Percentiles rank a stretch among this genome's conserved stretches.
phyloP scores from a whole-genome alignment of 2,888 invertebrate genomes.

The Oscheius sp. region DNA sequence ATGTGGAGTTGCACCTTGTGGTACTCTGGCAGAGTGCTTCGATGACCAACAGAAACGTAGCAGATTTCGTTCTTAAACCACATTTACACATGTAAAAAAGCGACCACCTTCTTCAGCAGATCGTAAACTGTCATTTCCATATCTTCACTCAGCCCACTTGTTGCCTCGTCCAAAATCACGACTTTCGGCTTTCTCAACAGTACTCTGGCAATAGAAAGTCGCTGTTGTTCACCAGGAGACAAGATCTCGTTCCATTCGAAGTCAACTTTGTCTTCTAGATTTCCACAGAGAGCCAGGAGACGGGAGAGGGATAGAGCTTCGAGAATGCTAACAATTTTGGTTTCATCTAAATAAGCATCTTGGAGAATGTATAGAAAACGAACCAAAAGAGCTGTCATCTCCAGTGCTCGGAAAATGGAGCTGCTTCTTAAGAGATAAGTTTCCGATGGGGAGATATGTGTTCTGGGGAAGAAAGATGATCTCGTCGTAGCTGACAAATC shows the following conservation, averaged over 20 bases:
- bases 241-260: slow-evolving; percentile 80
- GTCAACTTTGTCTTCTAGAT: slow-evolving; percentile 21
- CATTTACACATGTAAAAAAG: background rate
- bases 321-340: slow-evolving; percentile 1
- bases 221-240: slow-evolving; percentile 95
- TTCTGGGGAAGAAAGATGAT: slow-evolving; percentile 78
- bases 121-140: slow-evolving; percentile 34
- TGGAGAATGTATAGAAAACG: background rate
- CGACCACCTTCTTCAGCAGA: slow-evolving; percentile 26
- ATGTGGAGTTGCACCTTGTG: slow-evolving; percentile 75
- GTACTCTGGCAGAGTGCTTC: slow-evolving; percentile 75
- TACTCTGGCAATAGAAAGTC: slow-evolving; percentile 78
- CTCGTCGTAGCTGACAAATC: slow-evolving; percentile 26
- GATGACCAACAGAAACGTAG: slow-evolving; percentile 77
- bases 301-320: slow-evolving; percentile 16
- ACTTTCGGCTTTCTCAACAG: slow-evolving; percentile 30
- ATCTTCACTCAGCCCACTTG: slow-evolving; percentile 31
- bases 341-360: slow-evolving; percentile 14
- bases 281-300: slow-evolving; percentile 19
- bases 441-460: slow-evolving; percentile 77
- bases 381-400: background rate
- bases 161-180: slow-evolving; percentile 37
- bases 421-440: slow-evolving; percentile 69
- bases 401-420: slow-evolving; percentile 14
- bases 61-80: slow-evolving; percentile 74